Conservation (phyloP, 2,797 vertebrate species). For the Oreochromis grahami region DNA sequence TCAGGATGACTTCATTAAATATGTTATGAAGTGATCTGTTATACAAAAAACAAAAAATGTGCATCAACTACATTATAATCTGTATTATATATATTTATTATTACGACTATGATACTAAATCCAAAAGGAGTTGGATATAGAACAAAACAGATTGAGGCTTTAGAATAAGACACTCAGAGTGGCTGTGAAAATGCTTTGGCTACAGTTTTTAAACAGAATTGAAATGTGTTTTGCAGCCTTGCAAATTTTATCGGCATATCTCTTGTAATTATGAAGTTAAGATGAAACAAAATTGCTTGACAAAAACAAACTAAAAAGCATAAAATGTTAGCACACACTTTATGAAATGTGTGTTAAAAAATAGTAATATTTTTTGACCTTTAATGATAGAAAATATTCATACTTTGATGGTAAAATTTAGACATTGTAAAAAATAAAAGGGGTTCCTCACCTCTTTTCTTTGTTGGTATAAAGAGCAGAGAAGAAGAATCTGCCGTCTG, state of each 20-base stretch:
- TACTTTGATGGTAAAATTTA: background rate
- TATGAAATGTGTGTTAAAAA: background rate
- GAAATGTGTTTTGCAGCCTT: no score
- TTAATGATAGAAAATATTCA: rapidly evolving
- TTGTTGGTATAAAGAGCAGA: background rate
- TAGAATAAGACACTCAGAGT: background rate
- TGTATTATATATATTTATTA: background rate
- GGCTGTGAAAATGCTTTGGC: no score
- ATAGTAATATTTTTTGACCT: rapidly evolving
- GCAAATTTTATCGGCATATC: no score
- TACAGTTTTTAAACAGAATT: no score
- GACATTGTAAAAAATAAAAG: no score
- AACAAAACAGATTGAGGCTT: rapidly evolving
- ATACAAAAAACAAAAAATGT: no score
- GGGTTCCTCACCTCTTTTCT: background rate
- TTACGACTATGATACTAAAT: background rate
- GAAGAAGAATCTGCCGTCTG: background rate
- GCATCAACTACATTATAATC: background rate
- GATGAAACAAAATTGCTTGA: no score
- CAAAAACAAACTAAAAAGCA: background rate
- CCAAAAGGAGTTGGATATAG: background rate
- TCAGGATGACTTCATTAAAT: background rate
- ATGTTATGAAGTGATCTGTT: background rate
- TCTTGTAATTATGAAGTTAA: no score
- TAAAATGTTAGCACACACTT: rapidly evolving